Conservation (phyloP, 2,888 invertebrate genomes). For the Callyntrura sp. region DNA sequence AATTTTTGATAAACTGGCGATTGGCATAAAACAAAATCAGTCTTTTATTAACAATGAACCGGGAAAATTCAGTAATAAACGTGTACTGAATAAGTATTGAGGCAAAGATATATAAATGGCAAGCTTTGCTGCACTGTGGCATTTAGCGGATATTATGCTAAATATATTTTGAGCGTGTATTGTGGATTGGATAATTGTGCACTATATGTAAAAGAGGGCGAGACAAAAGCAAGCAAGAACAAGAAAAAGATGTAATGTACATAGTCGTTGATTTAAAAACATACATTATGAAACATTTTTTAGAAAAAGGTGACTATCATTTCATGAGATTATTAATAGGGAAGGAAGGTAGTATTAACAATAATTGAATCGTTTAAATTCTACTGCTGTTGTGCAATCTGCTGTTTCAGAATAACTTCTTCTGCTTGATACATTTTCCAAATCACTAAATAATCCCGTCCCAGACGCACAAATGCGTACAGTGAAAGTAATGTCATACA, state of each 20-base stretch:
- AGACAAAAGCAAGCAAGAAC: too few species aligned
- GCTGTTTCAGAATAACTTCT: slow-evolving; percentile 86
- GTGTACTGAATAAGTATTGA: not conserved
- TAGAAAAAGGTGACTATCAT: not conserved
- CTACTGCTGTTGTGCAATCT: slow-evolving; percentile 62
- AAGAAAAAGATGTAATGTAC: too few species aligned
- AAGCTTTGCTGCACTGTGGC: not conserved
- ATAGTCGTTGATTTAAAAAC: not conserved
- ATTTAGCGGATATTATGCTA: too few species aligned
- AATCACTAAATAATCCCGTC: slow-evolving; percentile 94
- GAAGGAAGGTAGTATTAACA: too few species aligned
- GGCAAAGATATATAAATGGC: not conserved
- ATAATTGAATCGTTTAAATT: not conserved
- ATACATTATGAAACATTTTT: too few species aligned
- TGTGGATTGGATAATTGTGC: too few species aligned
- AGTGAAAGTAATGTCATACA: slow-evolving; percentile 96
- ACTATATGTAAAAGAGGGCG: too few species aligned
- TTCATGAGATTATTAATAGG: slow-evolving; percentile 11
- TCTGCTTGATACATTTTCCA: slow-evolving; percentile 93
- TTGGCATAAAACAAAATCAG: slow-evolving; percentile 31
- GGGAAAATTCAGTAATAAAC: not conserved
- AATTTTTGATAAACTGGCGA: not conserved
- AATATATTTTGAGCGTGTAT: too few species aligned
- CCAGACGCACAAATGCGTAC: slow-evolving; percentile 95
- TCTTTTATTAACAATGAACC: slow-evolving; percentile 37